Evolutionary conservation across 1,140 invertebrate genomes (phyloP), one percentile per base, ranked within the genome.

Genomic region (Leptonema lineaticorne): DNA sequence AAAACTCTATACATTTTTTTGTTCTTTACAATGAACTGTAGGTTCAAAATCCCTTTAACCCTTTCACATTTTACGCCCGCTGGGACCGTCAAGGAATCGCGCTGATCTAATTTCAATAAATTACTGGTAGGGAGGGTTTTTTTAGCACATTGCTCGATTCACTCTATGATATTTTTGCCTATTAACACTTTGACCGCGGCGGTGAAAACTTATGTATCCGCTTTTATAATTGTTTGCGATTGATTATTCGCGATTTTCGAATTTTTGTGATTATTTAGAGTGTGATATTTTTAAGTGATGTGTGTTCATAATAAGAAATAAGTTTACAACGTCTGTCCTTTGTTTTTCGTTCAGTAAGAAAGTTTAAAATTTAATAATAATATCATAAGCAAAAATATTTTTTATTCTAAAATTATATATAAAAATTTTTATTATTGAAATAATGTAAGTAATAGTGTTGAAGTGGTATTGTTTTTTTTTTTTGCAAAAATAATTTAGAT

Each of bases 21-120:
- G 46, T 20, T n/a, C 64, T 68, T 50, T 50, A 71, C 66, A 71
- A 71, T 71, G 56, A 29, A 11, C 45, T 26, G 65, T 60, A n/a
- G n/a, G n/a, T n/a, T n/a, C n/a, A 57, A 67, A 68, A 64, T 64
- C 69, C 69, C 37, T 66, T 57, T 53, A 71, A 72, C 70, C 70
- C 70, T 72, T 71, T 48, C 62, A n/a, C 22, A 53, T 59, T 57
- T 33, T 58, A 28, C 56, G 56, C 56, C 56, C 26, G 56, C 56
- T 37, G 58, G n/a, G 58, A 37, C 2, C n/a, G 24, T 60, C 2
- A 62, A 70, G 69, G 56, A 69, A 69, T 69, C 58, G 50, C 50
- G 63, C 63, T 69, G 70, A 72, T 72, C 70, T 72, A 72, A 72
- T 72, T 72, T 72, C 70, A 72, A 72, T 72, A 72, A 72, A 69